Evolutionary conservation across 2,113 vertebrate genomes (phyloP), one percentile per base, ranked within the genome.

Genomic region (Oreochromis aureus): DNA sequence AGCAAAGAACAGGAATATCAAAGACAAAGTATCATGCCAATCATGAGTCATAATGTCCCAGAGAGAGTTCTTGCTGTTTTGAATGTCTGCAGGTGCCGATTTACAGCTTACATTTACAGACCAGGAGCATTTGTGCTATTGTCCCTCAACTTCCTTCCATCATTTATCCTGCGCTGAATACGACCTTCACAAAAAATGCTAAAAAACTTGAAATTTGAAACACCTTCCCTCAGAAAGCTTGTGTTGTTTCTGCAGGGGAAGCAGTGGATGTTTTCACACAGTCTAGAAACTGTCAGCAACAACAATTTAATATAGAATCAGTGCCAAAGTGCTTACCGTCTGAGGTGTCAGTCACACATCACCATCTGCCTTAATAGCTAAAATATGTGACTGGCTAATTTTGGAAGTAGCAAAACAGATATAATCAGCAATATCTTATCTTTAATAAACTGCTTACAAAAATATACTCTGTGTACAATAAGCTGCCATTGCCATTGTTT

Each of bases 261-360:
- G 66, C 82, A 83, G 82, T 79, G 24, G 58, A 61, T 86, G 81
- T 93, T 88, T 88, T 27, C 78, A 88, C 85, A 91, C 85, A 84
- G 51, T 80, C 66, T 30, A 44, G 58, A 83, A 89, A 85, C 51
- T 78, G 73, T 79, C n/a, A 4, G 78, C n/a, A 34, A 53, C 56
- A 58, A 84, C 58, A 61, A 19, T 86, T 61, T 84, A 22, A 66
- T 81, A 9, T 6, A 55, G 80, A 83, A 84, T 83, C 15, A 13
- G 82, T 36, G 59, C 59, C 82, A 78, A 78, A 78, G 0, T 53
- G 27, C 7, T 51, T 53, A 53, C 30, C 4, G 0, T 53, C 27
- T 32, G 36, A 84, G 3, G 11, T 58, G 82, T 82, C 61, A 69
- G 82, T 63, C 48, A 55, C 71, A 51, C 36, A 22, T 27, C 56